phyloP scores from a whole-genome alignment of 2,797 vertebrate species.

The Gobionotothen gibberifrons region DNA sequence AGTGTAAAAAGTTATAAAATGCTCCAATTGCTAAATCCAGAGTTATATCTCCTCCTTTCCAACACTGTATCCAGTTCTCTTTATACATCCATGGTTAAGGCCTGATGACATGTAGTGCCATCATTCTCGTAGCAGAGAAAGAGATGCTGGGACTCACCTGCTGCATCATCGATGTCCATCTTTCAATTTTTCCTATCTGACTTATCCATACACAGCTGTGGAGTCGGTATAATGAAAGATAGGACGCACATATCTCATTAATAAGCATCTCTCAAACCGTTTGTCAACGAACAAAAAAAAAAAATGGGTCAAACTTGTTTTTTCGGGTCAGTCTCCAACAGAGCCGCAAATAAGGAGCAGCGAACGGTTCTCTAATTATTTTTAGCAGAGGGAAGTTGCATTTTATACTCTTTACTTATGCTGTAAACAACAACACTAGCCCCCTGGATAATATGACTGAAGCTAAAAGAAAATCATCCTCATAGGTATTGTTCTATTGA shows the following conservation, averaged over 20 bases:
- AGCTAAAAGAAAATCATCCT: not conserved
- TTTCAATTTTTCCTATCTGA: not conserved
- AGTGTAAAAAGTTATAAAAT: too few species aligned
- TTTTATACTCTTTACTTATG: not conserved
- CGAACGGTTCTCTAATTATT: not conserved
- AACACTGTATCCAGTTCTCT: too few species aligned
- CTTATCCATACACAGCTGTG: not conserved
- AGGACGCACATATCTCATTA: not conserved
- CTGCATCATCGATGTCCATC: not conserved
- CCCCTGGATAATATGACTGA: constrained; percentile 7
- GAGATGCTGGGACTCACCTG: not conserved
- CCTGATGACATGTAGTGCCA: not conserved
- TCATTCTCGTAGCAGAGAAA: not conserved
- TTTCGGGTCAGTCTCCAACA: constrained; percentile 10
- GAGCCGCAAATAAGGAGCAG: constrained; percentile 6
- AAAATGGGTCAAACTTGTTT: not conserved
- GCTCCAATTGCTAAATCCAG: too few species aligned
- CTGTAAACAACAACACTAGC: not conserved
- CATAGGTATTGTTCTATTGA: too few species aligned
- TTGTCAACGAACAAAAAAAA: too few species aligned
- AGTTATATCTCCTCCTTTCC: too few species aligned
- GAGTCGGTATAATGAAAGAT: not conserved
- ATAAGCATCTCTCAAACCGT: not conserved
- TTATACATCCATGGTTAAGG: too few species aligned
- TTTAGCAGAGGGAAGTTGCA: not conserved